A percentile compares a stretch with the other conserved stretches of the same genome.
phyloP scores from a whole-genome alignment of 2,888 invertebrate genomes.

The Beris morrisii region DNA sequence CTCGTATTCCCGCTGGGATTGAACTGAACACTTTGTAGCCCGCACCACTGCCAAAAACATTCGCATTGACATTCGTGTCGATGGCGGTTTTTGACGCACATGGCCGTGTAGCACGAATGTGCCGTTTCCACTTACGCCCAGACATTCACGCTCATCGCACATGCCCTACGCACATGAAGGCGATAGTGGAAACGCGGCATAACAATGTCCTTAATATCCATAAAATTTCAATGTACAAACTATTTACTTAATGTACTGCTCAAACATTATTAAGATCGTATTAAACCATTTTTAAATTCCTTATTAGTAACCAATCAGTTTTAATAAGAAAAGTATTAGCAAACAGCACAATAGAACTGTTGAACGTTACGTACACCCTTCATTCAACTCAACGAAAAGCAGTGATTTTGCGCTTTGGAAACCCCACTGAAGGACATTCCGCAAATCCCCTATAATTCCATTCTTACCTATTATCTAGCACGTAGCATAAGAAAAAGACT shows the following conservation, averaged over 20 bases:
- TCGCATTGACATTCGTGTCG: no score
- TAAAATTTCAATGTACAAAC: no score
- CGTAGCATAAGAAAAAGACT: constrained; percentile 8
- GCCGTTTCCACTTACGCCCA: no score
- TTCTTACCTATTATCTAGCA: constrained; percentile 1
- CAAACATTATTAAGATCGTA: constrained; percentile 14
- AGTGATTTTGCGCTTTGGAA: constrained; percentile 20
- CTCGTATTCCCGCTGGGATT: no score
- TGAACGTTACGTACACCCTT: constrained; percentile 20
- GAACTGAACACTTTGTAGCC: no score
- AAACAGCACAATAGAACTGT: constrained; percentile 21
- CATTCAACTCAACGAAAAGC: background rate
- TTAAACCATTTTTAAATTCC: constrained; percentile 8
- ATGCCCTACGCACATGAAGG: no score
- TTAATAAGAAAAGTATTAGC: constrained; percentile 31
- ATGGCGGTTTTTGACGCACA: no score
- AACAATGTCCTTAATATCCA: no score
- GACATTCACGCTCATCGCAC: no score
- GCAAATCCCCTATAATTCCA: constrained; percentile 25
- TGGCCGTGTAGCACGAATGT: no score
- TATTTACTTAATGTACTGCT: background rate
- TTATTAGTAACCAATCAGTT: constrained; percentile 31
- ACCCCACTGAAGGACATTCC: constrained; percentile 20
- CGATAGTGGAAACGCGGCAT: no score
- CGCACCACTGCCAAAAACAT: no score